Percentiles rank a stretch among this genome's conserved stretches.
Evolutionary conservation across 1,140 invertebrate species (phyloP).

Genomic region (Drosophila subobscura): DNA sequence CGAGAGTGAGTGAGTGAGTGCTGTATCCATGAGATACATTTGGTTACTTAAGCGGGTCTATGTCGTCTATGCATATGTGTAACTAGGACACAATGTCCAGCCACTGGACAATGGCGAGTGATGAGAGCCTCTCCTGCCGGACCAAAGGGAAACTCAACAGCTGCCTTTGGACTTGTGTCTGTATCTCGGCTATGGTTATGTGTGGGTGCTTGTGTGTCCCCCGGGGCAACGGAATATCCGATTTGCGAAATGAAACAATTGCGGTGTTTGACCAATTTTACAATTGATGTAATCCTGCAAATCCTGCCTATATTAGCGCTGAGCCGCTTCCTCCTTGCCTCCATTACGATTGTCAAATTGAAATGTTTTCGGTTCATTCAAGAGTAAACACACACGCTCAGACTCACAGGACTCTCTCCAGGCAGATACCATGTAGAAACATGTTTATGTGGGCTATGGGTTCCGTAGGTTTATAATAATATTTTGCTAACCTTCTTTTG

Average conservation of each 20-base stretch:
- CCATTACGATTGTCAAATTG: slow-evolving; percentile 67
- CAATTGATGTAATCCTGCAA: slow-evolving; percentile 77
- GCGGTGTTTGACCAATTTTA: slow-evolving; percentile 80
- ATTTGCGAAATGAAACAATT: slow-evolving; percentile 82
- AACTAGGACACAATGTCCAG: slow-evolving; percentile 46
- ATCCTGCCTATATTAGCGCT: slow-evolving; percentile 76
- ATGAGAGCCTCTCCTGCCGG: slow-evolving; percentile 37
- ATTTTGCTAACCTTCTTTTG: slow-evolving; percentile 83
- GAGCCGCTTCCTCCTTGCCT: slow-evolving; percentile 48
- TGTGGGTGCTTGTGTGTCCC: slow-evolving; percentile 39
- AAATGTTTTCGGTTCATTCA: slow-evolving; percentile 82
- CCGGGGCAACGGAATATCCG: slow-evolving; percentile 75
- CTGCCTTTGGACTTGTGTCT: slow-evolving; percentile 42
- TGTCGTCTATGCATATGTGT: slow-evolving; percentile 43
- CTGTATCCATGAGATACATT: slow-evolving; percentile 55
- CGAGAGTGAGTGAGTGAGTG: no score
- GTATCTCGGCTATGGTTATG: background rate
- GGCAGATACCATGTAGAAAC: no score
- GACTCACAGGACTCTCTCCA: slow-evolving; percentile 1
- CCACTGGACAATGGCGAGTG: slow-evolving; percentile 46
- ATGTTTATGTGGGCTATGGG: slow-evolving; percentile 59
- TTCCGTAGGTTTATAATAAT: slow-evolving; percentile 80
- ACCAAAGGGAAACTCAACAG: slow-evolving; percentile 65
- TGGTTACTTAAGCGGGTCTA: slow-evolving; percentile 7
- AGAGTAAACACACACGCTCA: slow-evolving; percentile 62